A percentile compares a stretch with the other conserved stretches of the same genome.
These are phyloP conservation scores for Passer domesticus DNA, from an alignment of 2,113 vertebrate genomes.

Conservation along the genomic window DNA sequence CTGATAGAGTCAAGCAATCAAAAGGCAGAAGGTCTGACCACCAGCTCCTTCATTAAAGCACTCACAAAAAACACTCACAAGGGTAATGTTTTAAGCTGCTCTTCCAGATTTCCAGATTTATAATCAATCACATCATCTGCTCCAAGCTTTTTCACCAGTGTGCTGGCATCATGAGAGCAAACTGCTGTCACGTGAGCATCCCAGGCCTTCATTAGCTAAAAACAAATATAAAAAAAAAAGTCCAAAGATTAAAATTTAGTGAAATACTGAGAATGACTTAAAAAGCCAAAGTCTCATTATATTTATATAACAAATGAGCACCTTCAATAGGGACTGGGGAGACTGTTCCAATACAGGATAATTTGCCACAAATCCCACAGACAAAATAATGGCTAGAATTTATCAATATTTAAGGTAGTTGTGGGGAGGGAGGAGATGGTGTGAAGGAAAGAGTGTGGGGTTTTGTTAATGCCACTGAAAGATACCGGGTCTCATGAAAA, in stretches of 20 bases:
- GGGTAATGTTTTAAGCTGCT: constrained; percentile 78
- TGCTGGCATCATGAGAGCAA: constrained; percentile 87
- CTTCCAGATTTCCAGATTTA: constrained; percentile 78
- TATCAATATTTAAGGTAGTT: neutral
- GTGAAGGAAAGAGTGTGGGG: neutral
- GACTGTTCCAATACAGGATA: neutral
- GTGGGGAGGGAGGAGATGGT: neutral
- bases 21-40: neutral
- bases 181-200: constrained; percentile 91
- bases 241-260: neutral
- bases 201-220: constrained; percentile 92
- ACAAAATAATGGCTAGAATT: neutral
- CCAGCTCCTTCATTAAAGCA: neutral
- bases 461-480: neutral
- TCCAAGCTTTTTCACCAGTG: constrained; percentile 84
- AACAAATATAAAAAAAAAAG: neutral
- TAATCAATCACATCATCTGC: constrained; percentile 90
- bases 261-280: neutral
- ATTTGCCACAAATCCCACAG: neutral
- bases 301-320: neutral
- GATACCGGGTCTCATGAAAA: neutral
- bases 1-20: neutral
- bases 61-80: constrained; percentile 73
- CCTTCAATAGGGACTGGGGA: neutral
- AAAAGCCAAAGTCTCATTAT: neutral